Evolutionary conservation across 1,140 invertebrate genomes (phyloP).

Genomic region (Philotrypesis tridentata): DNA sequence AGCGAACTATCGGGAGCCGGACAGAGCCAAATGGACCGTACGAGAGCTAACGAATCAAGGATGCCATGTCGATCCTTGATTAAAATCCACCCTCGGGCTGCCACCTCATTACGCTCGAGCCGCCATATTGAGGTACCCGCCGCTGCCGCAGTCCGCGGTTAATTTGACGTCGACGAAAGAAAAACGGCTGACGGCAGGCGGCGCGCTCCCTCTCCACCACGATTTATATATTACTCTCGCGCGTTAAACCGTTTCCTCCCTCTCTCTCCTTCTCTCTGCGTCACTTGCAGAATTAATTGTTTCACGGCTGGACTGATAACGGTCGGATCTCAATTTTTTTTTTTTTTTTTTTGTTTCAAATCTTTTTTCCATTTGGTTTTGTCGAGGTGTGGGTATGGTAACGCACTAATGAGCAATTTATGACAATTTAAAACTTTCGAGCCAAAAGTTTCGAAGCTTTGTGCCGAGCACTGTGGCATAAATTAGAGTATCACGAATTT

Average conservation of each 20-base stretch:
- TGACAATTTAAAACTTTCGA: not conserved
- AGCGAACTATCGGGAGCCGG: slow-evolving; percentile 52
- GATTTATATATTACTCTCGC: slow-evolving; percentile 7
- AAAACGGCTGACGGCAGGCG: slow-evolving; percentile 34
- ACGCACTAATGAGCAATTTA: slow-evolving; percentile 9
- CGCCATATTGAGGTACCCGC: slow-evolving; percentile 17
- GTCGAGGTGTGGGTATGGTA: not conserved
- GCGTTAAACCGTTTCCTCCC: not conserved
- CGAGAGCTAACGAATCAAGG: slow-evolving; percentile 58
- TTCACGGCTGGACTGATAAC: not conserved
- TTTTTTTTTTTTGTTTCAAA: not conserved
- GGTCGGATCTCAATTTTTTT: too few relatives aligned
- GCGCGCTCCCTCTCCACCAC: slow-evolving; percentile 1
- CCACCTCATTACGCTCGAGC: slow-evolving; percentile 66
- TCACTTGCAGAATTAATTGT: slow-evolving; percentile 8
- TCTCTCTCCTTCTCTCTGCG: not conserved
- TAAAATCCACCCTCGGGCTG: slow-evolving; percentile 66
- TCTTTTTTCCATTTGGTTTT: not conserved
- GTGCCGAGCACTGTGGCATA: too few relatives aligned
- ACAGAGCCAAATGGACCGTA: slow-evolving; percentile 57
- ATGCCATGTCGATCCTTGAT: slow-evolving; percentile 69
- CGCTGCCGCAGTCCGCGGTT: slow-evolving; percentile 42
- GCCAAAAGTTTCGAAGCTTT: too few relatives aligned
- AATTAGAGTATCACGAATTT: slow-evolving; percentile 24
- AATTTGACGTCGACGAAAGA: slow-evolving; percentile 60